Base-by-base conservation (phyloP, 2,113 vertebrate genomes). In the Rhodinocichla rosea region DNA sequence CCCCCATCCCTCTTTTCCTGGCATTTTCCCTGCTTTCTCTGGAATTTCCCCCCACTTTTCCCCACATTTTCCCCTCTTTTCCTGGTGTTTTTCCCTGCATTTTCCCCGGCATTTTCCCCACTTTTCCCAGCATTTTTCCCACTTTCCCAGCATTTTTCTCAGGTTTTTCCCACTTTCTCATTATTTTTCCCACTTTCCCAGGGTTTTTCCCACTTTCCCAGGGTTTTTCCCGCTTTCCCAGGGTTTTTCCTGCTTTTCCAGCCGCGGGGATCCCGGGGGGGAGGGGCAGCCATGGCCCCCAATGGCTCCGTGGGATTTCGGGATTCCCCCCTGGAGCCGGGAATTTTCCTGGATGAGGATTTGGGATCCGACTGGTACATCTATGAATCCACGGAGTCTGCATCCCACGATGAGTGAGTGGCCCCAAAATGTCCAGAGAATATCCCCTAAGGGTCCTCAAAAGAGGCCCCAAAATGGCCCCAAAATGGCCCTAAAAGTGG, bases 351-450 rank as follows among this genome's bases (percentile, higher is more conserved):
- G 14, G 5, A 79, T 0, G 94, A 95, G 0, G 91, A 96, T 4
- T 65, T 96, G 1, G 28, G 28, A 23, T 94, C 93, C 1, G 95
- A 97, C 95, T 98, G 98, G 98, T 98, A 98, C 91, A 95, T 98
- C 23, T 96, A 98, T 0, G 98, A 98, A 27, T 50, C 96, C 39
- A 10, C 47, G 18, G 97, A 90, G 2, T 14, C 94, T 0, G 8
- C 45, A 24, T 17, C 73, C 1, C 83, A 55, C 3, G 95, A 97
- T 1, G 80, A 95, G 98, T 98, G 80, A 98, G 98, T 98, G 90
- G 3, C 37, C 79, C 49, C 7, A 16, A 6, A 59, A 17, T 10
- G 14, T 0, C 26, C 33, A 26, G 6, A n/a, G 10, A 56, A 21
- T 32, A 5, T 8, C 30, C 52, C 30, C 28, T n/a, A n/a, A n/a